phyloP scores from a whole-genome alignment of 2,888 invertebrate genomes.

The Sphaeridia pumilis region DNA sequence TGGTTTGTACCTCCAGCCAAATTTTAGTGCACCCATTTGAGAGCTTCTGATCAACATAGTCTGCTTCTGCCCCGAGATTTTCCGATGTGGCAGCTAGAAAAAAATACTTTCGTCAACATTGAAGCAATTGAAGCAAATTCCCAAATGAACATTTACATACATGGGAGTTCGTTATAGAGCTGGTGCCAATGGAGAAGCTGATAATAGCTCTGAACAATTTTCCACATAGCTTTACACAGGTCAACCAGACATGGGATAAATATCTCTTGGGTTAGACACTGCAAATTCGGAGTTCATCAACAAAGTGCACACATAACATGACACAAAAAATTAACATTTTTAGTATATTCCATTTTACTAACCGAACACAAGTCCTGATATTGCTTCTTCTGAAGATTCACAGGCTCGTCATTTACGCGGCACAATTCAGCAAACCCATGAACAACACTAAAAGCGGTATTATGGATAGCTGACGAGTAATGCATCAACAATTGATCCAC shows the following conservation, averaged over 20 bases:
- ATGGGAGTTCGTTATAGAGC: constrained; percentile 36
- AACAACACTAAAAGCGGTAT: constrained; percentile 54
- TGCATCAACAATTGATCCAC: constrained; percentile 94
- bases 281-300: constrained; percentile 30
- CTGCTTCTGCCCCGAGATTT: constrained; percentile 31
- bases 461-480: constrained; percentile 82
- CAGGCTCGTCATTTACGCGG: constrained; percentile 43
- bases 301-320: constrained; percentile 3
- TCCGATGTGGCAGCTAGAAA: not conserved
- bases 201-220: constrained; percentile 67
- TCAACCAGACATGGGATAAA: constrained; percentile 67
- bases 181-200: constrained; percentile 66
- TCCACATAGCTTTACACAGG: constrained; percentile 74
- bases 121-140: not conserved
- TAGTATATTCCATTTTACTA: no score
- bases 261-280: constrained; percentile 48
- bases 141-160: constrained; percentile 1
- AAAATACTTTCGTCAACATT: no score
- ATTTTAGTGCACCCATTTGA: constrained; percentile 73
- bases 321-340: not conserved
- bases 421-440: constrained; percentile 48
- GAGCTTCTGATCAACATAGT: constrained; percentile 75
- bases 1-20: constrained; percentile 89
- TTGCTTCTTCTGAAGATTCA: constrained; percentile 49
- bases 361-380: constrained; percentile 70